A percentile compares a stretch with the other conserved stretches of the same genome.
Conservation (phyloP, 2,888 invertebrate species). For the Choristoneura rosaceana region DNA sequence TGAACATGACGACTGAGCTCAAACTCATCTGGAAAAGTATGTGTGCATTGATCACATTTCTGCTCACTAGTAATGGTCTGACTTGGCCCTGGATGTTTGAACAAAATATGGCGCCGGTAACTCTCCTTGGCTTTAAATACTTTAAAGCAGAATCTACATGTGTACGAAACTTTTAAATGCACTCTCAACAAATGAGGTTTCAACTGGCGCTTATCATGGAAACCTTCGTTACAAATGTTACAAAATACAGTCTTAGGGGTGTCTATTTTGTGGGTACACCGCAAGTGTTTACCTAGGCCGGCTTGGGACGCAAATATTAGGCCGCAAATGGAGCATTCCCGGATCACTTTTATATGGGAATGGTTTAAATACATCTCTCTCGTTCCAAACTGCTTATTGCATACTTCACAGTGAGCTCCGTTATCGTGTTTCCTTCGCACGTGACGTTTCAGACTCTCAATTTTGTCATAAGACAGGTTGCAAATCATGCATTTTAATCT, state of each 20-base stretch:
- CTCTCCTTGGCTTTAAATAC: conserved; percentile 75
- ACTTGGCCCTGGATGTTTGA: conserved; percentile 64
- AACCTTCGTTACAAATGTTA: conserved; percentile 72
- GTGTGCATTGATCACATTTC: conserved; percentile 70
- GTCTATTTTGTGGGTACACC: conserved; percentile 73
- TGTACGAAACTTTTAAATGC: conserved; percentile 75
- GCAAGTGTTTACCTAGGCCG: conserved; percentile 72
- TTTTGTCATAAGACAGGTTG: conserved; percentile 76
- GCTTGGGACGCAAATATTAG: conserved; percentile 73
- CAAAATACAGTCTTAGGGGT: conserved; percentile 71
- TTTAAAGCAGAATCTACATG: conserved; percentile 70
- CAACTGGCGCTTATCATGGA: conserved; percentile 70
- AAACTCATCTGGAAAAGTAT: conserved; percentile 70
- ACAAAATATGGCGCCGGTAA: conserved; percentile 69
- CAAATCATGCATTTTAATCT: conserved; percentile 76
- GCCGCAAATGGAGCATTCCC: conserved; percentile 74
- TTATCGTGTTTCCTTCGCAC: conserved; percentile 73
- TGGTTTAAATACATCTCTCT: conserved; percentile 70
- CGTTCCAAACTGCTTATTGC: conserved; percentile 72
- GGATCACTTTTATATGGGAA: conserved; percentile 67
- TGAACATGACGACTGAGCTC: conserved; percentile 74
- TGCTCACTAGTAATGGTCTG: conserved; percentile 52
- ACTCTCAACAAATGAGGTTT: conserved; percentile 74
- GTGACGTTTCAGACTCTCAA: conserved; percentile 78
- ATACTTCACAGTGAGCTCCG: conserved; percentile 70